phyloP scores from a whole-genome alignment of 1,140 invertebrate genomes.

The Cotesia glomerata region DNA sequence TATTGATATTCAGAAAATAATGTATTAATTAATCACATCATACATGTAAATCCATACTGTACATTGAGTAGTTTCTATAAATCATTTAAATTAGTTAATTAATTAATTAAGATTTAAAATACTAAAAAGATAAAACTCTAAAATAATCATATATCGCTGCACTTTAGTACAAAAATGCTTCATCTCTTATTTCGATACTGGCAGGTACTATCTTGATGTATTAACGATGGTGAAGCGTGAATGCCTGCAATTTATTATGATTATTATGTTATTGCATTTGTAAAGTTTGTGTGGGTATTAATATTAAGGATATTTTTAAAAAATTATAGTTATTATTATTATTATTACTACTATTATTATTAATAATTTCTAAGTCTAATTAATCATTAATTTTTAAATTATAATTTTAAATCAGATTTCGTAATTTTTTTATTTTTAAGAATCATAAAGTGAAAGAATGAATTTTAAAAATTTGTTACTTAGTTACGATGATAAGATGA shows the following conservation, averaged over 20 bases:
- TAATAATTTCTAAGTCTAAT: too few relatives aligned
- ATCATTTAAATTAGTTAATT: conserved; percentile 38
- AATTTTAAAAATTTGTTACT: conserved; percentile 33
- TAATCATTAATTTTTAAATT: too few relatives aligned
- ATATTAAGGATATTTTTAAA: not conserved
- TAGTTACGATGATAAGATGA: conserved; percentile 24
- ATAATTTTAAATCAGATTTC: conserved; percentile 15
- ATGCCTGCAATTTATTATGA: conserved; percentile 44
- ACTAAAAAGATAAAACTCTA: conserved; percentile 38
- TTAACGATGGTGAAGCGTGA: conserved; percentile 43
- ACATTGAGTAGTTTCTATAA: conserved; percentile 55
- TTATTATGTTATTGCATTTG: conserved; percentile 36
- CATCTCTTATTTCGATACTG: conserved; percentile 49
- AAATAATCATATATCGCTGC: conserved; percentile 57
- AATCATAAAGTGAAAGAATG: conserved; percentile 20
- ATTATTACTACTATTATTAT: too few relatives aligned
- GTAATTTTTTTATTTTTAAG: conserved; percentile 29
- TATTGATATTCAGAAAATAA: not conserved
- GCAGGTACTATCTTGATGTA: conserved; percentile 47
- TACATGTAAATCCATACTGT: conserved; percentile 53
- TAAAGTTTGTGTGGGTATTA: conserved; percentile 36
- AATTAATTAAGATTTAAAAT: conserved; percentile 33
- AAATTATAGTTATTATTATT: too few relatives aligned
- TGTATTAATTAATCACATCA: conserved; percentile 20
- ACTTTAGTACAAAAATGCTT: conserved; percentile 63